Conservation (phyloP, 2,113 vertebrate genomes). For the Psittacara wagleri region DNA sequence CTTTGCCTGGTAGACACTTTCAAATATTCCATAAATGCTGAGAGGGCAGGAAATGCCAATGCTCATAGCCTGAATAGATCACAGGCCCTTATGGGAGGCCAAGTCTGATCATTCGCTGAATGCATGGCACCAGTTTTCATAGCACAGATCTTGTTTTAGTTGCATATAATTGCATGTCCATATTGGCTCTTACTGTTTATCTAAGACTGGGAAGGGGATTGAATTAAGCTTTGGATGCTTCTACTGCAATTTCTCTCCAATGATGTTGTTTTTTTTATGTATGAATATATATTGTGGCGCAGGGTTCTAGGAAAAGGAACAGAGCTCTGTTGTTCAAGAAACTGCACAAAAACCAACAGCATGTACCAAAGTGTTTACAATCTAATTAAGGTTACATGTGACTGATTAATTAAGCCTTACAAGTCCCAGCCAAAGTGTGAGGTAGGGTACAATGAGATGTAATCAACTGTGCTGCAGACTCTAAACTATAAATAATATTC, state of each 20-base stretch:
- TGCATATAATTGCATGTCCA: fast-evolving
- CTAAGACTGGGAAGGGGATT: neutral
- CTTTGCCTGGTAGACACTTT: conserved; percentile 30
- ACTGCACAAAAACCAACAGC: neutral
- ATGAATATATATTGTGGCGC: neutral
- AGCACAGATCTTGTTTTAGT: neutral
- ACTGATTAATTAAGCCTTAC: conserved; percentile 15
- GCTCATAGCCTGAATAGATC: neutral
- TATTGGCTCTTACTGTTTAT: neutral
- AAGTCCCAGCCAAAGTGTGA: neutral
- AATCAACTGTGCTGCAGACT: neutral
- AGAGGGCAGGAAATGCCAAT: conserved; percentile 24
- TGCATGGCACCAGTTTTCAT: neutral
- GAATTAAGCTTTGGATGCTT: neutral
- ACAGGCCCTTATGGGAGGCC: neutral
- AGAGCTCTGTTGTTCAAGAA: neutral
- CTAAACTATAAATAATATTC: neutral
- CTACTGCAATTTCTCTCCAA: neutral
- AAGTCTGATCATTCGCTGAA: neutral
- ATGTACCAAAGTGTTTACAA: neutral
- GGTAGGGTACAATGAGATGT: neutral
- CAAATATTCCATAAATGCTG: conserved; percentile 53
- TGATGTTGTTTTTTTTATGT: neutral
- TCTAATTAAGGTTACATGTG: neutral
- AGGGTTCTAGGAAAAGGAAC: neutral